Evolutionary conservation across 92 coral and sea anemone species (phyloP).

Genomic region (Phenganax marumi): DNA sequence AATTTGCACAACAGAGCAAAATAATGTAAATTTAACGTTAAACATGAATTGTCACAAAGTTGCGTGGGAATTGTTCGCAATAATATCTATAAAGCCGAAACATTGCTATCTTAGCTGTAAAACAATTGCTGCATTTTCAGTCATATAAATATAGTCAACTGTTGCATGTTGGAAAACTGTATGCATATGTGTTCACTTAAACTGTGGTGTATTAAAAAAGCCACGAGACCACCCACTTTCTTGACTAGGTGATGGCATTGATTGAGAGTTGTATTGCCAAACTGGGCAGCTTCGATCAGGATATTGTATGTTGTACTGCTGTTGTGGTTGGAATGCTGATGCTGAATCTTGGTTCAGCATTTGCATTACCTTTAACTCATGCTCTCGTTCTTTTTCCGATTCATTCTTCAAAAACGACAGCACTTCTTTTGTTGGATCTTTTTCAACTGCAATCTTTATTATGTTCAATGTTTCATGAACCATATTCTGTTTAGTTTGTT

Average conservation of each 20-base stretch:
- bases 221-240: not conserved
- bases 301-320: not conserved
- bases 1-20: too few relatives aligned
- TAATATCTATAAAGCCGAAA: too few relatives aligned
- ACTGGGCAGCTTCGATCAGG: not conserved
- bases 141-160: too few relatives aligned
- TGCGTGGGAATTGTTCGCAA: too few relatives aligned
- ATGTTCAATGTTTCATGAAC: constrained; percentile 10
- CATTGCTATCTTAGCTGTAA: too few relatives aligned
- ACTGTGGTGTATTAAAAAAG: not conserved
- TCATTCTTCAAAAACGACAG: constrained; percentile 8
- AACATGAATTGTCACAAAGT: too few relatives aligned
- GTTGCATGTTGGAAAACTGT: too few relatives aligned
- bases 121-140: too few relatives aligned
- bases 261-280: not conserved
- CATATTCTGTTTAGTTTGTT: constrained; percentile 4
- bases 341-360: not conserved
- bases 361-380: constrained; percentile 8
- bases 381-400: constrained; percentile 27
- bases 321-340: not conserved
- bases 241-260: not conserved
- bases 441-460: constrained; percentile 4
- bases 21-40: too few relatives aligned
- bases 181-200: not conserved
- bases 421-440: constrained; percentile 32